phyloP scores from a whole-genome alignment of 2,888 invertebrate species.

The Parelbella ahira region DNA sequence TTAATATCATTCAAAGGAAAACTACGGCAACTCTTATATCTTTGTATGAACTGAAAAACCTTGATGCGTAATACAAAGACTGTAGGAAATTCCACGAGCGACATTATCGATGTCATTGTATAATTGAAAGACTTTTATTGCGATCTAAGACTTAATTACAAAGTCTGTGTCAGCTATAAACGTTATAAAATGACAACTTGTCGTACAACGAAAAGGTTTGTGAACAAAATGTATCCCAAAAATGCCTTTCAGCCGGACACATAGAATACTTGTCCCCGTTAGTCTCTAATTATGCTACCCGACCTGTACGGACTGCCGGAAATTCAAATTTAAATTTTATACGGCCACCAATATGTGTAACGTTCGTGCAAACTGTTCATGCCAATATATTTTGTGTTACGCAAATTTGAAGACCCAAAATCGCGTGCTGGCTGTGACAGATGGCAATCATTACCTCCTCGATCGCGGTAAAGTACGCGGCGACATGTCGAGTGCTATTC shows the following conservation, averaged over 20 bases:
- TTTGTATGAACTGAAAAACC: too few species aligned
- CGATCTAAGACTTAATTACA: slow-evolving; percentile 31
- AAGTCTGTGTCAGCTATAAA: slow-evolving; percentile 24
- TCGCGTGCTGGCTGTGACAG: slow-evolving; percentile 23
- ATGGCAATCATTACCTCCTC: slow-evolving; percentile 25
- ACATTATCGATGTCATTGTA: slow-evolving; percentile 5
- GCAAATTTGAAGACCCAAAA: slow-evolving; percentile 30
- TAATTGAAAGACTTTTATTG: slow-evolving; percentile 16
- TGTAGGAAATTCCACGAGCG: slow-evolving; percentile 5
- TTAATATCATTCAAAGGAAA: too few species aligned
- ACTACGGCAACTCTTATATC: too few species aligned
- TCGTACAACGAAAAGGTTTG: slow-evolving; percentile 56
- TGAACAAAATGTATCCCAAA: slow-evolving; percentile 50
- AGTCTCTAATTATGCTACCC: slow-evolving; percentile 66
- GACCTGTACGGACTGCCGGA: slow-evolving; percentile 50
- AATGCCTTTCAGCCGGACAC: slow-evolving; percentile 47
- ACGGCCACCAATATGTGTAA: slow-evolving; percentile 28
- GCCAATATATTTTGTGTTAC: slow-evolving; percentile 34
- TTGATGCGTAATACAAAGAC: too few species aligned
- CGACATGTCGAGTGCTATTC: slow-evolving; percentile 26
- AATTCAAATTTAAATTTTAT: slow-evolving; percentile 71
- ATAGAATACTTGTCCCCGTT: slow-evolving; percentile 65
- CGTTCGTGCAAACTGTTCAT: slow-evolving; percentile 30
- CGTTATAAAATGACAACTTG: slow-evolving; percentile 34
- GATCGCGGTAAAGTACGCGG: slow-evolving; percentile 14